A percentile compares a stretch with the other conserved stretches of the same genome.
These are phyloP conservation scores for Thecocarcelia acutangulata DNA, from an alignment of 2,888 invertebrate genomes.

Conservation along the genomic window DNA sequence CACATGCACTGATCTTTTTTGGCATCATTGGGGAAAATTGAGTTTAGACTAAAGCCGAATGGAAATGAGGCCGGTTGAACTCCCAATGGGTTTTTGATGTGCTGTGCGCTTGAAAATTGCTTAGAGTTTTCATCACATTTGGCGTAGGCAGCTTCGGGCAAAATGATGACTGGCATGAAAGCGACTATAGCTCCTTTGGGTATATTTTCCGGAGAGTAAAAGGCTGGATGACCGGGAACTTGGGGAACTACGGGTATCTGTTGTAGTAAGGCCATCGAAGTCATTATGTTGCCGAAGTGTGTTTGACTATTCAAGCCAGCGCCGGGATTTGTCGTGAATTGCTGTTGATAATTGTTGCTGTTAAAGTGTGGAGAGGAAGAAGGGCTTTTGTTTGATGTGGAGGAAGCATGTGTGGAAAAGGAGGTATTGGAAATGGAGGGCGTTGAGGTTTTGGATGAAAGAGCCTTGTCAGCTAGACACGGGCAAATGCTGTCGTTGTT, in stretches of 20 bases:
- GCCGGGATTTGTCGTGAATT: slow-evolving; percentile 67
- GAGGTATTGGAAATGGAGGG: slow-evolving; percentile 78
- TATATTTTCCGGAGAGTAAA: slow-evolving; percentile 80
- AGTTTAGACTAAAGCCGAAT: slow-evolving; percentile 74
- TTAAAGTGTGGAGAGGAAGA: slow-evolving; percentile 69
- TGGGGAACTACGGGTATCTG: slow-evolving; percentile 79
- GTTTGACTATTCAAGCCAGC: slow-evolving; percentile 74
- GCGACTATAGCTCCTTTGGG: slow-evolving; percentile 85
- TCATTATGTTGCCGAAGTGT: slow-evolving; percentile 78
- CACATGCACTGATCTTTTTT: slow-evolving; percentile 80
- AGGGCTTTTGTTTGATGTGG: slow-evolving; percentile 70
- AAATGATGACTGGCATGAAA: slow-evolving; percentile 87
- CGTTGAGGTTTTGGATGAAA: slow-evolving; percentile 74
- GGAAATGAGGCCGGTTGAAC: slow-evolving; percentile 78
- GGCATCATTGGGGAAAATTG: slow-evolving; percentile 74
- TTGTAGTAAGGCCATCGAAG: slow-evolving; percentile 78
- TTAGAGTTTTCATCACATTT: slow-evolving; percentile 77
- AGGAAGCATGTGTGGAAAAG: slow-evolving; percentile 30
- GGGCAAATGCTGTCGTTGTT: slow-evolving; percentile 74
- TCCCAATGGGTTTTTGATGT: slow-evolving; percentile 75
- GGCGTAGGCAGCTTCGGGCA: slow-evolving; percentile 85
- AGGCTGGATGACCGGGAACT: slow-evolving; percentile 78
- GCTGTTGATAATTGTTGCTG: slow-evolving; percentile 68
- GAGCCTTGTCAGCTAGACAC: slow-evolving; percentile 75
- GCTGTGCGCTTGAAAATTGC: slow-evolving; percentile 66